These are phyloP conservation scores for Idaea biselata DNA, from an alignment of 2,888 invertebrate species.

Conservation along the genomic window DNA sequence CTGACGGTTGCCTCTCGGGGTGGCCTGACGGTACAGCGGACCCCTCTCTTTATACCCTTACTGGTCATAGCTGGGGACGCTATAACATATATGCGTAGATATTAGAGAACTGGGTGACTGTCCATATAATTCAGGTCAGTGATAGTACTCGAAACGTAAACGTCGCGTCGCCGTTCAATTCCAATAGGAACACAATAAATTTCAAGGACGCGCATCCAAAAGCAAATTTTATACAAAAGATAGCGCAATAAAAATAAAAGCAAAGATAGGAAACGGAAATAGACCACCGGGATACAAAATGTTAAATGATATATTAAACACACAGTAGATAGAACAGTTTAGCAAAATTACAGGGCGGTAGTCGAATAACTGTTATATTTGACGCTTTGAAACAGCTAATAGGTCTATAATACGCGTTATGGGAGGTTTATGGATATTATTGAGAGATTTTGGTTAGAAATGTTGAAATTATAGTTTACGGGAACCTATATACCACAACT, in stretches of 20 bases:
- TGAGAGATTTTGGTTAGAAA: conserved; percentile 6
- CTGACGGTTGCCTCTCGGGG: too few relatives aligned
- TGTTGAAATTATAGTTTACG: background rate
- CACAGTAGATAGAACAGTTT: conserved; percentile 42
- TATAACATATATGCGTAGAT: too few relatives aligned
- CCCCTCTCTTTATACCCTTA: too few relatives aligned
- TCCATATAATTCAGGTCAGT: too few relatives aligned
- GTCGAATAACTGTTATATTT: conserved; percentile 52
- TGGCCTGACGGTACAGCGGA: too few relatives aligned
- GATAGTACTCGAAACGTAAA: too few relatives aligned
- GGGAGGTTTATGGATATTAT: conserved; percentile 16
- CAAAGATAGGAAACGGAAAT: conserved; percentile 40
- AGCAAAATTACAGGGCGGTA: conserved; percentile 69
- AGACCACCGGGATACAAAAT: conserved; percentile 26
- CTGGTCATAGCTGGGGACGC: too few relatives aligned
- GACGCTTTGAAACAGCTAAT: conserved; percentile 39
- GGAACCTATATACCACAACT: background rate
- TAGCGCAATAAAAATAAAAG: background rate
- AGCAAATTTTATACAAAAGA: background rate
- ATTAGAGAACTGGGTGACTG: too few relatives aligned
- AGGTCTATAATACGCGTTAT: conserved; percentile 8
- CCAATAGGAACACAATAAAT: too few relatives aligned
- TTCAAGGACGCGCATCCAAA: too few relatives aligned
- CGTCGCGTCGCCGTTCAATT: too few relatives aligned
- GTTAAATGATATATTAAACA: conserved; percentile 41